Conservation (phyloP, 2,888 invertebrate species). For the Morpho deidamia region DNA sequence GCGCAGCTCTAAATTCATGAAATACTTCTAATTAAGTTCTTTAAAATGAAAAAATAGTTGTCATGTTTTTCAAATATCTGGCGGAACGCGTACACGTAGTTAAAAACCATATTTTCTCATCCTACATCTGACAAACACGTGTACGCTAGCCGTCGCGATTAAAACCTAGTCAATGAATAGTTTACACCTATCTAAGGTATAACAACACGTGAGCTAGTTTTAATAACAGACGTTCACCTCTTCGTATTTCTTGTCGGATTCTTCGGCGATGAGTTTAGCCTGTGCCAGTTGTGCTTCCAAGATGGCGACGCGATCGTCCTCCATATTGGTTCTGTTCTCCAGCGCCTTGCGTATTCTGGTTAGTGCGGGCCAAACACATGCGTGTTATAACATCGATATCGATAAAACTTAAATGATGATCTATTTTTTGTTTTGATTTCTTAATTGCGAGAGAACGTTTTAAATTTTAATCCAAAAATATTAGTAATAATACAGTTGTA, state of each 20-base stretch:
- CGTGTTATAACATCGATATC: constrained; percentile 69
- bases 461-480: background rate
- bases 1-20: no score
- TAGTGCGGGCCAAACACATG: constrained; percentile 77
- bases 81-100: no score
- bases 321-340: constrained; percentile 99
- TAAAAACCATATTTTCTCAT: no score
- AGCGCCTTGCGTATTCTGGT: constrained; percentile 97
- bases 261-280: constrained; percentile 99
- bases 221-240: constrained; percentile 85
- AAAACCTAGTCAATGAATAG: background rate
- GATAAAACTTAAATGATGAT: constrained; percentile 30
- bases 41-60: no score
- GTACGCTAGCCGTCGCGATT: no score
- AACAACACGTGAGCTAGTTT: constrained; percentile 5
- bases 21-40: no score
- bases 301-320: constrained; percentile 98
- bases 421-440: background rate
- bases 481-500: no score
- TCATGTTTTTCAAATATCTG: no score
- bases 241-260: constrained; percentile 99
- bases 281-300: constrained; percentile 98
- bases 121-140: no score
- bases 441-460: background rate
- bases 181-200: background rate